A percentile compares a stretch with the other conserved stretches of the same genome.
Conservation (phyloP, 1,140 invertebrate genomes). For the Heliconius hewitsoni region DNA sequence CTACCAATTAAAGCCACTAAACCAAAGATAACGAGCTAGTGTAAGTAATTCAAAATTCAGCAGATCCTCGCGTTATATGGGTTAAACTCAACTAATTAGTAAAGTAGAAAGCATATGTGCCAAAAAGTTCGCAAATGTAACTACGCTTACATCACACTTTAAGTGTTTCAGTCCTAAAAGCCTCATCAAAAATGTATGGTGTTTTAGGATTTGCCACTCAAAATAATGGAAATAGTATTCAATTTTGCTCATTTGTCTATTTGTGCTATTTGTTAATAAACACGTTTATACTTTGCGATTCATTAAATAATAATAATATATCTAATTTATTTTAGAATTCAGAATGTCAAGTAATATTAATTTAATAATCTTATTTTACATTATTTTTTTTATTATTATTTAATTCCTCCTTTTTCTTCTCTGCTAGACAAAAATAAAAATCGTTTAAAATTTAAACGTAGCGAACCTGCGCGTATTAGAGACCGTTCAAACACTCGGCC, state of each 20-base stretch:
- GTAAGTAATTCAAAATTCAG: slow-evolving; percentile 1
- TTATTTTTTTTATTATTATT: too few species aligned
- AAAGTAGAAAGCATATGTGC: slow-evolving; percentile 12
- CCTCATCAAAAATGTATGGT: slow-evolving; percentile 3
- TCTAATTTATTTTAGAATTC: too few species aligned
- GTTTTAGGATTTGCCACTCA: background rate
- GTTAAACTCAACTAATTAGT: background rate
- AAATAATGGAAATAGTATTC: background rate
- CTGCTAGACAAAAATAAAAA: too few species aligned
- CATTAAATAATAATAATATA: too few species aligned
- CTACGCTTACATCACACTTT: slow-evolving; percentile 3
- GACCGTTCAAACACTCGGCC: too few species aligned
- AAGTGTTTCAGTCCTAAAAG: slow-evolving; percentile 2
- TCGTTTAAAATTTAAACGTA: too few species aligned
- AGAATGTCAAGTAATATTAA: too few species aligned
- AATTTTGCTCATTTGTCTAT: background rate
- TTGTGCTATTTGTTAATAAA: too few species aligned
- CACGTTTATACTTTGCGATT: too few species aligned
- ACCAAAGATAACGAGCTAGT: background rate
- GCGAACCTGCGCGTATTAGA: too few species aligned
- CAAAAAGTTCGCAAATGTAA: slow-evolving; percentile 9
- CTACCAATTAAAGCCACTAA: background rate
- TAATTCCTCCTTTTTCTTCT: too few species aligned
- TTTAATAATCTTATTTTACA: too few species aligned
- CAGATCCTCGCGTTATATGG: background rate